Evolutionary conservation across 1,140 invertebrate species (phyloP), one percentile per base, ranked within the genome.

Genomic region (Ditylenchus dipsaci): DNA sequence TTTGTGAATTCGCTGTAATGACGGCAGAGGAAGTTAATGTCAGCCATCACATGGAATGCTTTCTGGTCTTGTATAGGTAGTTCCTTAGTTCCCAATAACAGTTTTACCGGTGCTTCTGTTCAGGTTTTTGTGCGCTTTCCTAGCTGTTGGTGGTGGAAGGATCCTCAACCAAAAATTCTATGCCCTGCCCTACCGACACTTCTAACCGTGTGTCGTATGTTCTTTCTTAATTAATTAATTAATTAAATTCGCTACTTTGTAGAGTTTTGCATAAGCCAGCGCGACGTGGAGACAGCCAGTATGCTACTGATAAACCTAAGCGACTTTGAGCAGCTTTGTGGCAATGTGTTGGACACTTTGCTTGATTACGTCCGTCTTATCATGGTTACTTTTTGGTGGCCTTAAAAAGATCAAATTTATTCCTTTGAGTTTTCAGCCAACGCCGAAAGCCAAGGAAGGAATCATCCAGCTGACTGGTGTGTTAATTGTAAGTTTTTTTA

Each of bases 181-280:
- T n/a, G 38, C n/a, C n/a, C 59, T 43, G 38, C 59, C n/a, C 29
- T 61, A 30, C 59, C 59, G 19, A 43, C 38, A 33, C 59, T 61
- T 61, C n/a, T 61, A 3, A 19, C n/a, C 3, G 38, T 43, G 8
- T 43, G 59, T 19, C 17, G 59, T 61, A 43, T 5, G 59, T 27
- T 27, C 8, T 53, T 53, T 53, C 15, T 53, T 21, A 53, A 53
- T 53, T 19, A 5, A 8, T 15, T 21, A n/a, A n/a, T n/a, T n/a
- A n/a, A n/a, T n/a, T n/a, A n/a, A n/a, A n/a, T n/a, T n/a, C n/a
- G n/a, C n/a, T n/a, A n/a, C n/a, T n/a, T n/a, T n/a, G n/a, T 61
- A 61, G 38, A 61, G 29, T 61, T 61, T 30, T 61, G 59, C 59
- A 53, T 53, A 7, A 17, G 23, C 15, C 49, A 53, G 23, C 49